phyloP scores from a whole-genome alignment of 1,140 invertebrate species.

The Drosophila quadrilineata region DNA sequence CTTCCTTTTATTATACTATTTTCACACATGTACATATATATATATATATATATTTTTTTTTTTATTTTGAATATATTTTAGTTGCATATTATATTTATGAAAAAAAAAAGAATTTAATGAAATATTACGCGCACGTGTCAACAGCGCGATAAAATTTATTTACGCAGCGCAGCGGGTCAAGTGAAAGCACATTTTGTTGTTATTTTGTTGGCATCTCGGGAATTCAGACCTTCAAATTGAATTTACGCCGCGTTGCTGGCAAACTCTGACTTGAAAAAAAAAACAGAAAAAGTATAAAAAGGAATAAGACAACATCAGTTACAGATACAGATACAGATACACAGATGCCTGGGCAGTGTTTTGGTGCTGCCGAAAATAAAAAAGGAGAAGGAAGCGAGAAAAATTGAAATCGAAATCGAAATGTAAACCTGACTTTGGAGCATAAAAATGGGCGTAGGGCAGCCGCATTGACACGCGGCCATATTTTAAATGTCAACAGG shows the following conservation, averaged over 20 bases:
- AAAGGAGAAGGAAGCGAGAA: not conserved
- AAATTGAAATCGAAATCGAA: constrained; percentile 72
- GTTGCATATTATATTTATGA: constrained; percentile 33
- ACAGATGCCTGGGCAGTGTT: too few relatives aligned
- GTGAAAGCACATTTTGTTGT: constrained; percentile 75
- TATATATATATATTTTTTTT: constrained; percentile 13
- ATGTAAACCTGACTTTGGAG: constrained; percentile 69
- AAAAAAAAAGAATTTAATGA: constrained; percentile 69
- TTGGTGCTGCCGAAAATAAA: constrained; percentile 37
- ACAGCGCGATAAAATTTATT: constrained; percentile 76
- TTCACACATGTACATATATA: too few relatives aligned
- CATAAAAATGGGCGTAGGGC: constrained; percentile 80
- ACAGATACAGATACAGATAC: not conserved
- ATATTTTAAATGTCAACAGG: constrained; percentile 81
- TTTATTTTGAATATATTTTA: constrained; percentile 18
- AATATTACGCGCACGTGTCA: constrained; percentile 80
- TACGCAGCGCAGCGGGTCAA: constrained; percentile 76
- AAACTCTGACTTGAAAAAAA: not conserved
- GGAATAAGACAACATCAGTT: too few relatives aligned
- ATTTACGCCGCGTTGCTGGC: constrained; percentile 52
- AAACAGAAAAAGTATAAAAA: too few relatives aligned
- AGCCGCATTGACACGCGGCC: constrained; percentile 75
- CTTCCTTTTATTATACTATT: too few relatives aligned
- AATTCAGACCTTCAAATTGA: constrained; percentile 71
- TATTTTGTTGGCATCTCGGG: constrained; percentile 34